These are phyloP conservation scores for Potorous gilbertii DNA, from an alignment of 2,797 vertebrate species.

Conservation along the genomic window DNA sequence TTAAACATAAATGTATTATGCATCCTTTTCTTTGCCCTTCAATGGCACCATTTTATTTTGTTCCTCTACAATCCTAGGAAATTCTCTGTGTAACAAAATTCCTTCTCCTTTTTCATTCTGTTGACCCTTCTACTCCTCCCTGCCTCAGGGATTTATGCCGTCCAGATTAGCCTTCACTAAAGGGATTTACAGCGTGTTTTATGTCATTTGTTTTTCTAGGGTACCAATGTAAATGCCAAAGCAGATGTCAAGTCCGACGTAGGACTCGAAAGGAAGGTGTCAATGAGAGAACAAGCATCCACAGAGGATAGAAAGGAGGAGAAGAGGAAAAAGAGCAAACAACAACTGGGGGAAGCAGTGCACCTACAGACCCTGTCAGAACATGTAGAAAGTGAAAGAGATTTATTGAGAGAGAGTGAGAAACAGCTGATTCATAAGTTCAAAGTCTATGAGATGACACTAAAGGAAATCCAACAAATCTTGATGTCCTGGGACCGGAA, in stretches of 20 bases:
- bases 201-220: conserved; percentile 66
- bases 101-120: neutral
- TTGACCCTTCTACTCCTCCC: neutral
- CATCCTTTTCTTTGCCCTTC: neutral
- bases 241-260: conserved; percentile 69
- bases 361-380: conserved; percentile 26
- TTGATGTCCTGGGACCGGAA: conserved; percentile 90
- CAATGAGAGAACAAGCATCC: conserved; percentile 75
- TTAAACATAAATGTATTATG: neutral
- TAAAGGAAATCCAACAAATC: conserved; percentile 83
- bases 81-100: neutral
- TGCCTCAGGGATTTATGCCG: neutral
- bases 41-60: neutral
- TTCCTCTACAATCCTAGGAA: neutral
- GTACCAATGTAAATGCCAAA: neutral
- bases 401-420: conserved; percentile 76
- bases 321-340: conserved; percentile 73
- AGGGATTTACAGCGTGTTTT: neutral
- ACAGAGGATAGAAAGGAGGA: conserved; percentile 77
- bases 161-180: neutral
- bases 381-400: conserved; percentile 61
- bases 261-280: conserved; percentile 69
- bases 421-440: conserved; percentile 84
- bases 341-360: fast-evolving
- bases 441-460: conserved; percentile 84